Conservation (phyloP, 1,140 invertebrate genomes). For the Tetranychus urticae region DNA sequence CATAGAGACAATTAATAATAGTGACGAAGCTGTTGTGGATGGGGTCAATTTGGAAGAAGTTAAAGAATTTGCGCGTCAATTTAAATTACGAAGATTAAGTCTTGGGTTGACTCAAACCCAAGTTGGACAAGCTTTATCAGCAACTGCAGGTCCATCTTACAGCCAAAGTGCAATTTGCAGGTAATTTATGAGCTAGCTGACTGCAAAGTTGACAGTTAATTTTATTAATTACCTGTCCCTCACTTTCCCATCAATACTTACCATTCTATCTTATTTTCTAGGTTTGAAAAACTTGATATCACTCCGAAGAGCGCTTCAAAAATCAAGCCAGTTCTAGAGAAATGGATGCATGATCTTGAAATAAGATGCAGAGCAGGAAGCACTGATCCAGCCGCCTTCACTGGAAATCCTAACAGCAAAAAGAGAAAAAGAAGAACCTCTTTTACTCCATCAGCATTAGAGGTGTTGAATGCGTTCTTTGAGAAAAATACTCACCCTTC, state of each 20-base stretch:
- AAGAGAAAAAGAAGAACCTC: constrained; percentile 85
- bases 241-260: constrained; percentile 8
- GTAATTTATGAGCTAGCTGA: constrained; percentile 26
- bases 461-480: constrained; percentile 80
- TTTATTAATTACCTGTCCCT: background rate
- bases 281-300: constrained; percentile 98
- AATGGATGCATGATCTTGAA: constrained; percentile 94
- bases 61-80: constrained; percentile 91
- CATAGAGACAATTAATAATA: constrained; percentile 57
- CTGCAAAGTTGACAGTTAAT: background rate
- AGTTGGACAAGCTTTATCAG: constrained; percentile 74
- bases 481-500: constrained; percentile 91
- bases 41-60: constrained; percentile 92
- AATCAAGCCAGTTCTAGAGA: constrained; percentile 90
- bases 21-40: constrained; percentile 75
- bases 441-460: constrained; percentile 83
- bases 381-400: constrained; percentile 80
- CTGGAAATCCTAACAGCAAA: constrained; percentile 82
- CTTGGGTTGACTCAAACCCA: constrained; percentile 87
- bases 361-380: constrained; percentile 65
- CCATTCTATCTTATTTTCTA: constrained; percentile 22
- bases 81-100: constrained; percentile 73
- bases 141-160: constrained; percentile 87
- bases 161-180: constrained; percentile 97
- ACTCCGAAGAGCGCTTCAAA: constrained; percentile 97